Percentiles rank a stretch among this genome's conserved stretches.
These are phyloP conservation scores for Caenorhabditis sp. DNA, from an alignment of 2,888 invertebrate genomes.

Conservation along the genomic window DNA sequence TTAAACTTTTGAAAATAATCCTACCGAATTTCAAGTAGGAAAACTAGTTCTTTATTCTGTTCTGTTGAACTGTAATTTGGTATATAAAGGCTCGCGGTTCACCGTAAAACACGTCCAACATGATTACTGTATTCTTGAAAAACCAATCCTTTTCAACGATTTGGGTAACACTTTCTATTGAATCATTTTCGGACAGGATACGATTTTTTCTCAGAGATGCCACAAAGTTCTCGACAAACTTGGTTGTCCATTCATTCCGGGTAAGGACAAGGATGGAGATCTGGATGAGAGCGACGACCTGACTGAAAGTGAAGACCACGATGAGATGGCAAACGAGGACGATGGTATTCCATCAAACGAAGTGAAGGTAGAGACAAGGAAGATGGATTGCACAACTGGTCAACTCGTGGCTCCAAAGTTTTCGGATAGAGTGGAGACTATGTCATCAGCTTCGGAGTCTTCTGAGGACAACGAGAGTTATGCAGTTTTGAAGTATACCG, in stretches of 20 bases:
- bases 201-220: slow-evolving; percentile 48
- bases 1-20: too few species aligned
- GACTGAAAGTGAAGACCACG: slow-evolving; percentile 48
- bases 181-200: neutral
- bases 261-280: slow-evolving; percentile 5
- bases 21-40: too few species aligned
- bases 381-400: slow-evolving; percentile 51
- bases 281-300: slow-evolving; percentile 47
- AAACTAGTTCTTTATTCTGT: too few species aligned
- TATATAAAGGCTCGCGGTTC: neutral
- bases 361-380: slow-evolving; percentile 39
- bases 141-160: neutral
- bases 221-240: slow-evolving; percentile 45
- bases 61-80: too few species aligned
- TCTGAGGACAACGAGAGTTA: slow-evolving; percentile 25
- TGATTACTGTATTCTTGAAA: neutral
- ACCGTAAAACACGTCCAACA: neutral
- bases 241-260: slow-evolving; percentile 6
- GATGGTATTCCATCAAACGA: slow-evolving; percentile 53
- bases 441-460: slow-evolving; percentile 25
- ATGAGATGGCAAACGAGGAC: slow-evolving; percentile 40
- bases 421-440: slow-evolving; percentile 12
- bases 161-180: too few species aligned
- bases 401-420: slow-evolving; percentile 33
- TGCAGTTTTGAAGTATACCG: slow-evolving; percentile 24